These are phyloP conservation scores for Catharus minimus DNA, from an alignment of 2,113 vertebrate genomes.

Conservation along the genomic window DNA sequence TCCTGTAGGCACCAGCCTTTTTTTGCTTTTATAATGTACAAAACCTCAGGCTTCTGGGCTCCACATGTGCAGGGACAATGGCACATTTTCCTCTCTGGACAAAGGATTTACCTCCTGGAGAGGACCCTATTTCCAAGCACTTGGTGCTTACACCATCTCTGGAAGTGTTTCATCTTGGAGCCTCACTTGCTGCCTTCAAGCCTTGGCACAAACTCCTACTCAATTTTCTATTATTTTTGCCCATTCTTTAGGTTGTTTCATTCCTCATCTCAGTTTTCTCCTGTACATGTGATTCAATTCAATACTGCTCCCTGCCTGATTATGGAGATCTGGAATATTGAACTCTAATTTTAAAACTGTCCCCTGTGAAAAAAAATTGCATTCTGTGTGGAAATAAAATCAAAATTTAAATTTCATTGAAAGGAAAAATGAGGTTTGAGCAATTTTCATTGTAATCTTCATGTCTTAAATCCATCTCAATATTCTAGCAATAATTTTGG, in stretches of 20 bases:
- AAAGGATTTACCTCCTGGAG: background rate
- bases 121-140: background rate
- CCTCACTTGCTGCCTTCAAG: background rate
- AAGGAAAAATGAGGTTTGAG: background rate
- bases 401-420: background rate
- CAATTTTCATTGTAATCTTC: background rate
- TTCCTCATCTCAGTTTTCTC: background rate
- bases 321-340: background rate
- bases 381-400: background rate
- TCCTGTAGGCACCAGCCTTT: background rate
- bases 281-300: background rate
- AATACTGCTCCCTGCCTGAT: background rate
- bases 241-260: background rate
- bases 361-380: background rate
- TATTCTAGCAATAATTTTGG: slow-evolving; percentile 9
- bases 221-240: background rate
- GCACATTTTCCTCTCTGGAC: background rate
- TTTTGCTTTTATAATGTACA: background rate
- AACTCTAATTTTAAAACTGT: background rate
- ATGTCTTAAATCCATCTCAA: background rate
- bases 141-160: background rate
- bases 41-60: background rate
- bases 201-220: background rate
- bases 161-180: background rate
- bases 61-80: background rate